Evolutionary conservation across 2,888 invertebrate species (phyloP).

Genomic region (Melinaea marsaeus): DNA sequence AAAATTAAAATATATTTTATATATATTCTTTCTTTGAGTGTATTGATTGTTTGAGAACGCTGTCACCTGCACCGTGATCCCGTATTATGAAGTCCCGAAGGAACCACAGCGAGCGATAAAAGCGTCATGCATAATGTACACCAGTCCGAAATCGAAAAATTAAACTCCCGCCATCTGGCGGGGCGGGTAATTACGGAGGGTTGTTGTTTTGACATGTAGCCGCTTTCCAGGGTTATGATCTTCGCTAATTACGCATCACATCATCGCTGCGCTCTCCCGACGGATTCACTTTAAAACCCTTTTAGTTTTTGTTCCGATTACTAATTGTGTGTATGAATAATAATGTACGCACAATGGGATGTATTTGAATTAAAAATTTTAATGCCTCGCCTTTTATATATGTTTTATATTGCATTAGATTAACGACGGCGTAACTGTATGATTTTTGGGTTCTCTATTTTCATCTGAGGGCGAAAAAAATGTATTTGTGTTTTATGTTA

Average conservation of each 20-base stretch:
- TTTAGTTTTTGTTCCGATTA: constrained; percentile 34
- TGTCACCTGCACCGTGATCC: constrained; percentile 32
- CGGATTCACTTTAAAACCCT: constrained; percentile 32
- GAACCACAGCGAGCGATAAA: constrained; percentile 74
- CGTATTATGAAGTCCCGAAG: constrained; percentile 58
- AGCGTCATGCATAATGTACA: constrained; percentile 74
- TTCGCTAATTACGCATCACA: constrained; percentile 53
- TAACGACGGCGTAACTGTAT: no score
- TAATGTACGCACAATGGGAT: constrained; percentile 18
- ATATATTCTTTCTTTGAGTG: neutral
- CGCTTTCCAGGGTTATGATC: constrained; percentile 53
- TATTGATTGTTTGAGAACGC: constrained; percentile 28
- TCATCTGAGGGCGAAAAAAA: no score
- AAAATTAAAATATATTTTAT: neutral
- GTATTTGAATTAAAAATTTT: constrained; percentile 7
- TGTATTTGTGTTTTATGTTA: no score
- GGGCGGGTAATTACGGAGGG: constrained; percentile 57
- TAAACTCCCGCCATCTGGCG: constrained; percentile 73
- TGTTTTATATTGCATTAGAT: neutral
- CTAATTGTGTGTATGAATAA: constrained; percentile 34
- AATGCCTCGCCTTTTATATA: constrained; percentile 1
- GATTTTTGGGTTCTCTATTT: no score
- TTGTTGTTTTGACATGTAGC: constrained; percentile 51
- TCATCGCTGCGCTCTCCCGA: constrained; percentile 33
- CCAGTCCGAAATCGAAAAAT: constrained; percentile 77